These are phyloP conservation scores for Salarias fasciatus DNA, from an alignment of 2,797 vertebrate species.

Conservation along the genomic window DNA sequence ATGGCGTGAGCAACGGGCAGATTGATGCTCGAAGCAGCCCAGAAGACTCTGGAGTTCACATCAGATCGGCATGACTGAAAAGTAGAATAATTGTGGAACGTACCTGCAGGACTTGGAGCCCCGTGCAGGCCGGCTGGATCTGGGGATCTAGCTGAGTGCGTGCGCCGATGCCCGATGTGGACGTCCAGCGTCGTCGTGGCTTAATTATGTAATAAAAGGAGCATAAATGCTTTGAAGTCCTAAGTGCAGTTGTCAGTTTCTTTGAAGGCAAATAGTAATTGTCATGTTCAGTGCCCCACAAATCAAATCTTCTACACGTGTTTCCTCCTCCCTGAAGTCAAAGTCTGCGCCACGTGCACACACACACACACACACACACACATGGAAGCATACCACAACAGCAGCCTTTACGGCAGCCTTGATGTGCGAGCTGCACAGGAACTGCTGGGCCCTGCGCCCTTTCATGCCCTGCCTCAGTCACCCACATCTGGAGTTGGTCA, in stretches of 20 bases:
- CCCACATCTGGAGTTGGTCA: conserved; percentile 77
- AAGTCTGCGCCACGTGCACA: conserved; percentile 19
- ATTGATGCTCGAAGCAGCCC: conserved; percentile 20
- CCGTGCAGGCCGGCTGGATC: not conserved
- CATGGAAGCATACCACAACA: conserved; percentile 42
- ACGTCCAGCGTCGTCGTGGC: conserved; percentile 61
- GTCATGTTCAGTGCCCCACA: conserved; percentile 82
- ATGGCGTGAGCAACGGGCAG: conserved; percentile 32
- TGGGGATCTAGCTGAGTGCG: conserved; percentile 41
- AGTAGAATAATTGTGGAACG: too few species aligned
- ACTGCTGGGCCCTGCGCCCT: conserved; percentile 51
- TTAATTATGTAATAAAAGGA: conserved; percentile 81
- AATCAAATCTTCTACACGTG: conserved; percentile 81
- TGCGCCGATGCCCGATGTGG: conserved; percentile 63
- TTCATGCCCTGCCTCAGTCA: conserved; percentile 59
- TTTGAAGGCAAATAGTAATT: conserved; percentile 83
- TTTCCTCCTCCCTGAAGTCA: conserved; percentile 64
- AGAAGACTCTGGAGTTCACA: too few species aligned
- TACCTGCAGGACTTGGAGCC: not conserved
- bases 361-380: conserved; percentile 12
- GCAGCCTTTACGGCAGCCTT: conserved; percentile 66
- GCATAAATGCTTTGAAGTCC: conserved; percentile 81
- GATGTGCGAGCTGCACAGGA: conserved; percentile 55
- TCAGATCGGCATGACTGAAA: too few species aligned
- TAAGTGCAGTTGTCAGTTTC: conserved; percentile 80